phyloP scores from a whole-genome alignment of 2,797 vertebrate species.

The Poecilia picta region DNA sequence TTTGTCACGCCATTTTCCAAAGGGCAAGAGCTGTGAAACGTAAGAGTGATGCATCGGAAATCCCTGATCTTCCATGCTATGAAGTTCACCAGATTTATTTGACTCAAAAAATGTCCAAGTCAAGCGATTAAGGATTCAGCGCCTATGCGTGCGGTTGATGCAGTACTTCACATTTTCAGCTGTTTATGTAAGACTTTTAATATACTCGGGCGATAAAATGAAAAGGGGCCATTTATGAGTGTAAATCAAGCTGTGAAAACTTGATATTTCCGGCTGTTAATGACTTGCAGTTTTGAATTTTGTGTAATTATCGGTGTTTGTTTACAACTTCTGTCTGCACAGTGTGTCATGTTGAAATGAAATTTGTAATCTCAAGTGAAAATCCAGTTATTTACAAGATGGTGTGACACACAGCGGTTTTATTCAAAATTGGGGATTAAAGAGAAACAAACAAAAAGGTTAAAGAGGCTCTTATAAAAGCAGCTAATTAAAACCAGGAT shows the following conservation, averaged over 20 bases:
- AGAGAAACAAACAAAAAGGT: constrained; percentile 20
- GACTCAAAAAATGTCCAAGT: background rate
- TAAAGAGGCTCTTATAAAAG: constrained; percentile 39
- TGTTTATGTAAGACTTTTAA: background rate
- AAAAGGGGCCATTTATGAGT: background rate
- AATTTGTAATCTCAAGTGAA: background rate
- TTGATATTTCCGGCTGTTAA: background rate
- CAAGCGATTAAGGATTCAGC: background rate
- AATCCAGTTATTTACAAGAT: background rate
- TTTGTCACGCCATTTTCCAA: background rate
- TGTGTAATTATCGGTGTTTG: background rate
- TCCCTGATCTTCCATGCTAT: background rate
- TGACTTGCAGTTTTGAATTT: constrained; percentile 14
- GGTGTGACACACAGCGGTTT: constrained; percentile 1
- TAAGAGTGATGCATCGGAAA: background rate
- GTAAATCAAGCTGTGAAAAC: background rate
- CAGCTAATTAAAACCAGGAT: constrained; percentile 49
- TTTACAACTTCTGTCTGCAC: constrained; percentile 11
- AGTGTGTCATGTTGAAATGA: background rate
- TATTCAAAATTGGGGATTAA: background rate
- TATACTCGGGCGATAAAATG: background rate
- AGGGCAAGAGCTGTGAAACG: background rate
- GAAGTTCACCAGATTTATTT: background rate
- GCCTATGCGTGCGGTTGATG: background rate
- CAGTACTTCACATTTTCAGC: background rate